Base-by-base conservation (phyloP, 2,113 vertebrate species). In the Heteronetta atricapilla region DNA sequence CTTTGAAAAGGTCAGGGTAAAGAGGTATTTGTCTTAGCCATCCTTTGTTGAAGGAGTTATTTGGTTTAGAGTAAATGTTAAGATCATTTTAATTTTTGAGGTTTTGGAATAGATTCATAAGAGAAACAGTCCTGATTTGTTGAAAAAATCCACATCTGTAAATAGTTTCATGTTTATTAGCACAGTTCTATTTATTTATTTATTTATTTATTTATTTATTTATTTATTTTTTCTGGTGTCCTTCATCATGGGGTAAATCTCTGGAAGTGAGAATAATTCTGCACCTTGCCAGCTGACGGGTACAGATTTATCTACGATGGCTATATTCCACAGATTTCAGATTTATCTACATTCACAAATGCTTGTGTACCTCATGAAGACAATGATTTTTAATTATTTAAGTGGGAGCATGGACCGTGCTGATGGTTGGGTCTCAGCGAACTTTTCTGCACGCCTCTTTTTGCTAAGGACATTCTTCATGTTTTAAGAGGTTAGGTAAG, bases 281-380 rank as follows among this genome's bases (percentile, higher is more conserved):
- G 17, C 53, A 12, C 16, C 17, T 62, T 68, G 42, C 14, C 73
- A 75, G 26, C 46, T 68, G n/a, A 44, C 16, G 28, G 25, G 38
- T 50, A 50, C 48, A 33, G 81, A 21, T 87, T 64, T 55, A 70
- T 26, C 31, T 34, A 33, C 1, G 38, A 2, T 46, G 50, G 13
- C 28, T 76, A 34, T 1, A 0, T 42, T 80, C 44, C 38, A 11
- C 34, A n/a, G 53, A 1, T 0, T 8, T 50, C 59, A 36, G 53
- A 3, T 68, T 81, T 36, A 28, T 11, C 23, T 58, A 26, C 55
- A 64, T 23, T 25, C 44, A 20, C 13, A 4, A 53, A 2, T 29
- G 67, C 34, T 68, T 33, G 3, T 1, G 16, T 12, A 38, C 1
- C 0, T 52, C n/a, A n/a, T 40, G 68, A 79, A 11, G 34, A 6